These are phyloP conservation scores for Ptychobarbus kaznakovi DNA, from an alignment of 2,797 vertebrate species.

Conservation along the genomic window DNA sequence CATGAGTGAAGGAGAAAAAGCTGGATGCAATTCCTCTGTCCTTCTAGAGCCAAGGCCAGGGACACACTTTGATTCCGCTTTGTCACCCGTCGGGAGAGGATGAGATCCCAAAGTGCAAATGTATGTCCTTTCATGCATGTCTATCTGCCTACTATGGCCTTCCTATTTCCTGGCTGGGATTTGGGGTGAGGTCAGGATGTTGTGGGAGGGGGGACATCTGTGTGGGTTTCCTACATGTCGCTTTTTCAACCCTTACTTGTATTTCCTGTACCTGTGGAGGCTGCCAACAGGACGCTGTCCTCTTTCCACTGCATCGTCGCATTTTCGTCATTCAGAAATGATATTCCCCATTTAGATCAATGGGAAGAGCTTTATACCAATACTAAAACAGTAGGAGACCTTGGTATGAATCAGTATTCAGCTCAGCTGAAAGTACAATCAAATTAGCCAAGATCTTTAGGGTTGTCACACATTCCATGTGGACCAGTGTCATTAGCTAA, in stretches of 20 bases:
- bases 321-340: slow-evolving; percentile 67
- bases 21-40: slow-evolving; percentile 72
- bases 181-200: slow-evolving; percentile 75
- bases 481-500: background rate
- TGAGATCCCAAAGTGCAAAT: slow-evolving; percentile 68
- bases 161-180: slow-evolving; percentile 79
- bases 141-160: slow-evolving; percentile 66
- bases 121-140: slow-evolving; percentile 64
- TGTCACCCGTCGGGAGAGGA: slow-evolving; percentile 62
- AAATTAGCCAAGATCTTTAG: background rate
- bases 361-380: slow-evolving; percentile 42
- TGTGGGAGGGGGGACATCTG: slow-evolving; percentile 73
- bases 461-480: background rate
- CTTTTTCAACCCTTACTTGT: slow-evolving; percentile 71
- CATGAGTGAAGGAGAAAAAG: slow-evolving; percentile 31
- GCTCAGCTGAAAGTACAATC: background rate
- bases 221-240: slow-evolving; percentile 75
- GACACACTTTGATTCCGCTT: slow-evolving; percentile 78
- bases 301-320: slow-evolving; percentile 70
- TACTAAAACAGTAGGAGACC: slow-evolving; percentile 15
- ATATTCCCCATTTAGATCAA: slow-evolving; percentile 60
- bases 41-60: slow-evolving; percentile 72
- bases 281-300: slow-evolving; percentile 72
- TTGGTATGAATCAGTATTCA: background rate
- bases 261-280: slow-evolving; percentile 80